Base-by-base conservation (phyloP, 2,797 vertebrate species). In the Lepilemur ruficaudatus region DNA sequence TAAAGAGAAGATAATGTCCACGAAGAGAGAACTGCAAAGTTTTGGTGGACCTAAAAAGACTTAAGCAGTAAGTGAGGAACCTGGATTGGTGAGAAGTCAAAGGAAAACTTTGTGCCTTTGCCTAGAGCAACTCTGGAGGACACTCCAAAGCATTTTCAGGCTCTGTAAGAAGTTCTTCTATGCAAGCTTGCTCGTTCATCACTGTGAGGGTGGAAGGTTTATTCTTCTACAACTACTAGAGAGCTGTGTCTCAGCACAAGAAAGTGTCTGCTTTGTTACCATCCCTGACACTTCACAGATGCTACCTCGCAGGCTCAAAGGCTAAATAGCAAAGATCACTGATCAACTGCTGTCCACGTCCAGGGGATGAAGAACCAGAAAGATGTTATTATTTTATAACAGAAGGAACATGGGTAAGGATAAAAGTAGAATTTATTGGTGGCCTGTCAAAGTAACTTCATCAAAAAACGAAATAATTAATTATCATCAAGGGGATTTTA, bases 391-490 rank as follows among this genome's bases (percentile, higher is more conserved):
- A 35, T 65, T 90, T 92, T 15, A 55, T 22, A 94, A 85, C 30
- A 93, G 90, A 75, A 93, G 13, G 35, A 84, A 72, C 35, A 95
- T 0, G 3, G 50, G 50, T 23, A 5, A 89, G 18, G 61, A 76
- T 65, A 67, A 85, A 94, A 85, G 15, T 88, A 84, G 32, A 96
- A 59, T 75, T 89, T 95, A 72, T 69, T 46, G 17, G 55, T 63
- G 41, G 13, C 14, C 11, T 52, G 23, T 87, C n/a, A 81, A 84
- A 93, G 18, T 84, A 72, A 67, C 11, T 75, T 93, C 22, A 52
- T 72, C 52, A 92, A 73, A 91, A 63, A 86, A 94, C 85, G 18
- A 89, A 88, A 30, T 80, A 57, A 80, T 69, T 89, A 82, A 78
- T 41, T 93, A 20, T 63, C 20, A 83, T 43, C 30, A 65, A 22